phyloP scores from a whole-genome alignment of 2,113 vertebrate genomes.

The Vanacampus margaritifer region DNA sequence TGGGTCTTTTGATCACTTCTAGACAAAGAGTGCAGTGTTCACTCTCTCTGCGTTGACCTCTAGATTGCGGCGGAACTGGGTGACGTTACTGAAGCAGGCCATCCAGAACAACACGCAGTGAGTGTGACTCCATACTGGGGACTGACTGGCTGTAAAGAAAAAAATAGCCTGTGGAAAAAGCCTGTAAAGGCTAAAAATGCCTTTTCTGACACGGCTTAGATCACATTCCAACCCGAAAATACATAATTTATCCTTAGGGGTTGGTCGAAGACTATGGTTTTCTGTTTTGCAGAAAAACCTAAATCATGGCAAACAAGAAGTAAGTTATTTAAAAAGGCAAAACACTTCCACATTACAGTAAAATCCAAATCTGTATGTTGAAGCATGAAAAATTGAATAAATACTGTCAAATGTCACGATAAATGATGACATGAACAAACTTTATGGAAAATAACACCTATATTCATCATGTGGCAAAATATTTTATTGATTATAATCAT shows the following conservation, averaged over 20 bases:
- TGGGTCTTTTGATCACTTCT: slow-evolving; percentile 48
- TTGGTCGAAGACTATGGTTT: not conserved
- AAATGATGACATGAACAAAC: too few relatives aligned
- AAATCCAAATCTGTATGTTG: not conserved
- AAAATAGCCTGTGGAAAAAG: not conserved
- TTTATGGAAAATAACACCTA: too few relatives aligned
- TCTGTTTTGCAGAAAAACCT: not conserved
- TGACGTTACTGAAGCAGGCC: slow-evolving; percentile 84
- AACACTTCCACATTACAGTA: not conserved
- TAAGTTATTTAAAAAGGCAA: not conserved
- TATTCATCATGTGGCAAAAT: too few relatives aligned
- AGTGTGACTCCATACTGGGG: slow-evolving; percentile 33
- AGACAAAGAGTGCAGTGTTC: slow-evolving; percentile 85
- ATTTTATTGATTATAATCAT: too few relatives aligned
- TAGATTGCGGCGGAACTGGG: slow-evolving; percentile 91
- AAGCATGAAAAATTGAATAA: not conserved
- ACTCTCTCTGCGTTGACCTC: slow-evolving; percentile 93
- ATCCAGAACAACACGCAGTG: slow-evolving; percentile 83
- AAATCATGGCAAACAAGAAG: not conserved
- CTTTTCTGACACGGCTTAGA: slow-evolving; percentile 2
- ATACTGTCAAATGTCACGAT: not conserved
- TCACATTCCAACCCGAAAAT: slow-evolving; percentile 1
- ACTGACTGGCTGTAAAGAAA: not conserved
- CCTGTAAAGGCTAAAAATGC: not conserved
- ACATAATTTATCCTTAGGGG: not conserved